Percentiles rank a stretch among this genome's conserved stretches.
phyloP scores from a whole-genome alignment of 2,888 invertebrate species.

The Cantharis nigra region DNA sequence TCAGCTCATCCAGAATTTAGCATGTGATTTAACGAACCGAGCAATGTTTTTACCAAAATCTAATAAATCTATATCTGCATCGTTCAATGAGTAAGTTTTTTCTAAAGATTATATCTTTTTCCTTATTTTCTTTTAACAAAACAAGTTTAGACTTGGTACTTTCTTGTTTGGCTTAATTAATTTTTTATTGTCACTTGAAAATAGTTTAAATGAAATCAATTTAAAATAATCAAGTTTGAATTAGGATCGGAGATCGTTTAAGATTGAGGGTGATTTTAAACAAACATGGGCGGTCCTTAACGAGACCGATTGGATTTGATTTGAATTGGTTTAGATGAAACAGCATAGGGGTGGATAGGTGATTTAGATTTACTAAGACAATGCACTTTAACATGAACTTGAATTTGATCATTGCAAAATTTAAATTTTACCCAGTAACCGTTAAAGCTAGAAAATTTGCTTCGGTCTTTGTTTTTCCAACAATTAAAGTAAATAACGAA shows the following conservation, averaged over 20 bases:
- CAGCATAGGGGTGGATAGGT: slow-evolving; percentile 52
- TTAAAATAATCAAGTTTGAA: slow-evolving; percentile 54
- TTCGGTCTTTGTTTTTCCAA: neutral
- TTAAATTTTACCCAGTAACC: neutral
- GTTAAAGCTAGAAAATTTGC: neutral
- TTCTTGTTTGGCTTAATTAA: neutral
- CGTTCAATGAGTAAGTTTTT: neutral
- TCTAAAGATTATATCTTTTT: neutral
- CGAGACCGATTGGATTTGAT: slow-evolving; percentile 55
- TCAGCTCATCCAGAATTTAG: neutral
- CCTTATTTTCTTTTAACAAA: neutral
- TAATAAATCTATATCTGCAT: neutral
- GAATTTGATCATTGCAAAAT: slow-evolving; percentile 15
- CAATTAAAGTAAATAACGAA: neutral
- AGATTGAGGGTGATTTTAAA: slow-evolving; percentile 51
- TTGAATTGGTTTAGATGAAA: slow-evolving; percentile 55
- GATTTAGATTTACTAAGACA: slow-evolving; percentile 40
- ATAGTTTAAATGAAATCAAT: slow-evolving; percentile 43
- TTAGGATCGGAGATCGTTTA: slow-evolving; percentile 55
- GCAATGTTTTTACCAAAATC: slow-evolving; percentile 17
- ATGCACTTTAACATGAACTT: slow-evolving; percentile 30
- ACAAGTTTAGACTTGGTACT: neutral
- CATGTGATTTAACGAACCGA: slow-evolving; percentile 25
- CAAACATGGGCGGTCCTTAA: slow-evolving; percentile 53
- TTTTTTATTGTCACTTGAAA: slow-evolving; percentile 9